Base-by-base conservation (phyloP, 2,888 invertebrate species). In the Terebella lapidaria region DNA sequence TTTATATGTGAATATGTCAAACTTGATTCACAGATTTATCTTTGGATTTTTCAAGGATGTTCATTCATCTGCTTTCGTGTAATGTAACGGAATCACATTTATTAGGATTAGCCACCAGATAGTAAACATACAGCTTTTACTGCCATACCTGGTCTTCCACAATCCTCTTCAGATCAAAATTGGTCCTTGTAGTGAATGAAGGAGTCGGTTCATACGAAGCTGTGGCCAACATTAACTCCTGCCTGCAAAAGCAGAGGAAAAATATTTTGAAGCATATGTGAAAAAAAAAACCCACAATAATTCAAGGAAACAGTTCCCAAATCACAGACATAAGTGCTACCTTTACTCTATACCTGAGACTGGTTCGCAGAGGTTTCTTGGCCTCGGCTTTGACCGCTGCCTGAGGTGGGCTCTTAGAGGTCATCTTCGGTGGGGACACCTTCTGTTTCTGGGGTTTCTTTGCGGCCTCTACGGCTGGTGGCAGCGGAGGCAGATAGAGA, bases 121-220 rank as follows among this genome's bases (percentile, higher is more conserved):
- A n/a, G n/a, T n/a, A n/a, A n/a, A n/a, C n/a, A n/a, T n/a, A n/a
- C n/a, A n/a, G n/a, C n/a, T n/a, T n/a, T n/a, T n/a, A n/a, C n/a
- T n/a, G n/a, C n/a, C n/a, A n/a, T 61, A 77, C 78, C 77, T 77
- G 78, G 64, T 78, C 78, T 57, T 79, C 78, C 1, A 79, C 74
- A 61, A 79, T 71, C 51, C 77, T 67, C 53, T 71, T 65, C 51
- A 79, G 66, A 66, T 76, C 76, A 71, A 74, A 76, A 42, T 69
- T 70, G 4, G 73, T 76, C 47, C 77, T 67, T 1, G 69, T 71
- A 51, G 72, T 70, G 63, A 69, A 75, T 53, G 70, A 64, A 10
- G 71, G 68, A 1, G 72, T 69, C 45, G 71, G 72, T 49, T 76
- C 74, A 65, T 76, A 70, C 27, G 74, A 57, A 20, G 73, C 72